A percentile compares a stretch with the other conserved stretches of the same genome.
Conservation (phyloP, 2,797 vertebrate genomes). For the Tadarida brasiliensis region DNA sequence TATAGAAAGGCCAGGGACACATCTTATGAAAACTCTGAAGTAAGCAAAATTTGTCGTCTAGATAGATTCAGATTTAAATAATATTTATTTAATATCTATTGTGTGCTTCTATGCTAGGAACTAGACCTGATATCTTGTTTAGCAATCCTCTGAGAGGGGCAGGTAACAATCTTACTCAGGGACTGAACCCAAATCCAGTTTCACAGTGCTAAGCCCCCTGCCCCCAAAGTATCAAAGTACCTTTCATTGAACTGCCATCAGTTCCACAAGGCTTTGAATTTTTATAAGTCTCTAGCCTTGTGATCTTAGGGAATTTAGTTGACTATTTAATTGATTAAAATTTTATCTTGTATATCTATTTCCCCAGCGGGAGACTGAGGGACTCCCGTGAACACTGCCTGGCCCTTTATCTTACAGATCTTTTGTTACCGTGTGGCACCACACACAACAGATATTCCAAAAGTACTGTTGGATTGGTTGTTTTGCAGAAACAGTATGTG, state of each 20-base stretch:
- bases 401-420: not conserved
- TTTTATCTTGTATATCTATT: not conserved
- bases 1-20: not conserved
- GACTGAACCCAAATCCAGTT: not conserved
- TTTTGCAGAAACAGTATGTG: not conserved
- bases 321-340: not conserved
- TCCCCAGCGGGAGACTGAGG: not conserved
- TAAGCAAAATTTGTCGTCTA: not conserved
- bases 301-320: not conserved
- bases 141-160: not conserved
- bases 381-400: not conserved
- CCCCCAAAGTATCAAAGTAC: not conserved
- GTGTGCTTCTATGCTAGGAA: not conserved
- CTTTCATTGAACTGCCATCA: not conserved
- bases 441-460: not conserved
- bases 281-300: not conserved
- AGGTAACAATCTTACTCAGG: not conserved
- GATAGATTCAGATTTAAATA: constrained; percentile 19
- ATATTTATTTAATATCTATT: not conserved
- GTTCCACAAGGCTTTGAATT: not conserved
- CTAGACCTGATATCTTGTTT: not conserved
- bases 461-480: not conserved
- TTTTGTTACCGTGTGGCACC: not conserved
- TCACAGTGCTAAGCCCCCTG: not conserved
- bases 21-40: constrained; percentile 5